These are phyloP conservation scores for Hypolimnas misippus DNA, from an alignment of 2,888 invertebrate genomes.

Conservation along the genomic window DNA sequence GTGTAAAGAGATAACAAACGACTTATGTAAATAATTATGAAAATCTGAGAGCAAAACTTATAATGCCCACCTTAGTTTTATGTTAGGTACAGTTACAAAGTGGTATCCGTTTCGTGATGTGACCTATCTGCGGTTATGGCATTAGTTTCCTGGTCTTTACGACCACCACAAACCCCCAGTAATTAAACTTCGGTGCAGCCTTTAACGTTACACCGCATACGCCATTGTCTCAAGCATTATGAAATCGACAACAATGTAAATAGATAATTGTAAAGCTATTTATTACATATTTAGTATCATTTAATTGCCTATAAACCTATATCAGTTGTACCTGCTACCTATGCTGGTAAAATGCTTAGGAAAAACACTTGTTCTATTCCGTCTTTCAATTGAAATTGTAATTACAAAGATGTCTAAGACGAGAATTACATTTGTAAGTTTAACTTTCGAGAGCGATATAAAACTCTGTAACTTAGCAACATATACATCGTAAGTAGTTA, in stretches of 20 bases:
- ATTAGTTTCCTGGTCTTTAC: slow-evolving; percentile 73
- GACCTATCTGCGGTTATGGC: slow-evolving; percentile 75
- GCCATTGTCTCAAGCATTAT: slow-evolving; percentile 61
- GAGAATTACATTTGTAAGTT: too few species aligned
- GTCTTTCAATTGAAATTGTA: too few species aligned
- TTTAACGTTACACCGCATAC: slow-evolving; percentile 67
- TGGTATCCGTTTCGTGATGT: slow-evolving; percentile 47
- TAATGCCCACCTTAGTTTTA: not conserved
- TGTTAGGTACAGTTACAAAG: slow-evolving; percentile 43
- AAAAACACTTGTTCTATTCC: not conserved
- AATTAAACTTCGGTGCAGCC: slow-evolving; percentile 74
- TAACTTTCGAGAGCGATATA: too few species aligned
- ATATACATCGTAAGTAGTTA: too few species aligned
- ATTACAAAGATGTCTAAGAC: too few species aligned
- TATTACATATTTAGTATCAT: slow-evolving; percentile 18
- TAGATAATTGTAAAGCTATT: slow-evolving; percentile 37
- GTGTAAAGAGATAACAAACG: too few species aligned
- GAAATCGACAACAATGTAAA: slow-evolving; percentile 62
- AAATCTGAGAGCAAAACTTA: too few species aligned
- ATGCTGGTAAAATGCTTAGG: too few species aligned
- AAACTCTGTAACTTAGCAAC: too few species aligned
- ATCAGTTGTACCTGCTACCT: slow-evolving; percentile 19
- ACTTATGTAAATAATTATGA: too few species aligned
- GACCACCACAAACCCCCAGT: slow-evolving; percentile 58
- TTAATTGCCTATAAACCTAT: slow-evolving; percentile 30